Conservation (phyloP, 2,113 vertebrate species). For the Thryonomys swinderianus region DNA sequence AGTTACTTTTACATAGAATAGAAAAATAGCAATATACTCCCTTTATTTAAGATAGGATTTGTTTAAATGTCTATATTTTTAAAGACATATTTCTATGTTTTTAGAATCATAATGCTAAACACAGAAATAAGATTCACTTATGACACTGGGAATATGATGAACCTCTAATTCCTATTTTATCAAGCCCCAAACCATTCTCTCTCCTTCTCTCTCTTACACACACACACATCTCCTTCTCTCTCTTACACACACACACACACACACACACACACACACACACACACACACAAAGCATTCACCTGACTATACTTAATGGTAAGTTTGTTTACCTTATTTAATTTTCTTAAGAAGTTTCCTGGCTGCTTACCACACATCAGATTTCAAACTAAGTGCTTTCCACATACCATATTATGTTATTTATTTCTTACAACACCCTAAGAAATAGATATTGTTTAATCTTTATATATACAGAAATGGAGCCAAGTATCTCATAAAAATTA, state of each 20-base stretch:
- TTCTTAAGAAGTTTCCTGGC: conserved; percentile 53
- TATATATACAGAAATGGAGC: background rate
- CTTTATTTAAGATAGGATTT: conserved; percentile 18
- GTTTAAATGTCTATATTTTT: conserved; percentile 44
- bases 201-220: too few relatives aligned
- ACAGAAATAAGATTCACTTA: conserved; percentile 33
- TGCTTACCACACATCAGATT: conserved; percentile 13
- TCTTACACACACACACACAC: too few relatives aligned
- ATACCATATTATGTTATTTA: background rate
- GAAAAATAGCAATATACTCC: conserved; percentile 46
- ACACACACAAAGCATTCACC: background rate
- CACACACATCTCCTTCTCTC: too few relatives aligned
- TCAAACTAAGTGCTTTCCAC: conserved; percentile 23
- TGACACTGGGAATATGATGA: background rate
- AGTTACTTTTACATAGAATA: conserved; percentile 58
- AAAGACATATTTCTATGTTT: conserved; percentile 37
- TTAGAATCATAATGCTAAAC: conserved; percentile 55
- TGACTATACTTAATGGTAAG: background rate
- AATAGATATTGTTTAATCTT: background rate
- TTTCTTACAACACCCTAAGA: background rate
- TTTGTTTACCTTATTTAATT: background rate
- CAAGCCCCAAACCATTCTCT: conserved; percentile 22
- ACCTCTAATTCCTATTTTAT: background rate
- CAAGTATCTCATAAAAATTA: conserved; percentile 5
- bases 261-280: background rate